These are phyloP conservation scores for Cricetomys ansorgei DNA, from an alignment of 2,113 vertebrate genomes.

Conservation along the genomic window DNA sequence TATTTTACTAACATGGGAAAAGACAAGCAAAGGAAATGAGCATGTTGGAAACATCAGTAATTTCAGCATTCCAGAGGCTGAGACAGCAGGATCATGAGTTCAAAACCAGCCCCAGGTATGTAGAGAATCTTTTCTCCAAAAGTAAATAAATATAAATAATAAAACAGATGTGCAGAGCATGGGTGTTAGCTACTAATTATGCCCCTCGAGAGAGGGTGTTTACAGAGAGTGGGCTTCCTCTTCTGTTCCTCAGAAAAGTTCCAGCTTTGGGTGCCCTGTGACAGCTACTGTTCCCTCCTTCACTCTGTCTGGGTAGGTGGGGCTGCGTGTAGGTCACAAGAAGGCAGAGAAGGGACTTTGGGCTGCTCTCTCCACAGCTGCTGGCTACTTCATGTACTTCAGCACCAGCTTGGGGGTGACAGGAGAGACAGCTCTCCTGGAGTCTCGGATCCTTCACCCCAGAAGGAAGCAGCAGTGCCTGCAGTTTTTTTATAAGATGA, in stretches of 20 bases:
- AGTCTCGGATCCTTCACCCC: constrained; percentile 94
- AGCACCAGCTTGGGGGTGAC: constrained; percentile 83
- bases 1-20: background rate
- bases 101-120: background rate
- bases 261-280: background rate
- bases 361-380: constrained; percentile 82
- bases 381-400: constrained; percentile 93
- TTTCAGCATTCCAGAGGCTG: background rate
- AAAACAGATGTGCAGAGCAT: background rate
- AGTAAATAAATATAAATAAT: background rate
- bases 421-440: constrained; percentile 90
- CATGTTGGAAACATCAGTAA: background rate
- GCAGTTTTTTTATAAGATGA: constrained; percentile 96
- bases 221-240: background rate
- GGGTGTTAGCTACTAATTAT: background rate
- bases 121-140: background rate
- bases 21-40: background rate
- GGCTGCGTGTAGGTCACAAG: background rate
- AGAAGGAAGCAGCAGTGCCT: constrained; percentile 93
- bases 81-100: background rate
- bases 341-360: background rate
- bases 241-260: background rate
- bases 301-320: background rate
- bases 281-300: background rate
- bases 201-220: background rate